These are phyloP conservation scores for Peromyscus polionotus DNA, from an alignment of 2,113 vertebrate genomes.

Conservation along the genomic window DNA sequence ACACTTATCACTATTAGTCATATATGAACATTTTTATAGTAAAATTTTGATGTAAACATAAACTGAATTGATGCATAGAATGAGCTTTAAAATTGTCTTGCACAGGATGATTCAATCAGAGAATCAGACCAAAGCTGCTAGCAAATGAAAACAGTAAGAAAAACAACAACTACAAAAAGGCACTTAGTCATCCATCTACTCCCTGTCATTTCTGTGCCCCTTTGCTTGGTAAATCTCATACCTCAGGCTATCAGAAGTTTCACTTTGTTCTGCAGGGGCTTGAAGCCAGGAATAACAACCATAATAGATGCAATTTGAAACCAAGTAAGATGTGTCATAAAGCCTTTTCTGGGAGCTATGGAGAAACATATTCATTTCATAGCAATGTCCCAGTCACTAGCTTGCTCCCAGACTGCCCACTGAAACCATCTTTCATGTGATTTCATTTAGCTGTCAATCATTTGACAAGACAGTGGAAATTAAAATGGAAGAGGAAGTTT, in stretches of 20 bases:
- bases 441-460: constrained; percentile 70
- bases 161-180: neutral
- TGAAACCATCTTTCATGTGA: constrained; percentile 56
- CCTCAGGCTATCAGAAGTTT: neutral
- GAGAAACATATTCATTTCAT: neutral
- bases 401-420: neutral
- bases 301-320: neutral
- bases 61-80: neutral
- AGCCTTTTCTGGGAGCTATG: neutral
- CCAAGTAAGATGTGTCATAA: neutral
- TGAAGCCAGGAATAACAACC: neutral
- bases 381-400: neutral
- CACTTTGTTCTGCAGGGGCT: neutral
- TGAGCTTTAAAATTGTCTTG: constrained; percentile 11
- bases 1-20: constrained; percentile 23
- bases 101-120: neutral
- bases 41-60: constrained; percentile 30
- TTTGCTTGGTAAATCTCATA: neutral
- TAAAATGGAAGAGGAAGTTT: neutral
- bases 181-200: neutral
- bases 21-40: constrained; percentile 35
- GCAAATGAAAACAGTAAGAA: neutral
- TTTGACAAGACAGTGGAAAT: neutral
- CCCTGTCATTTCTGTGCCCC: neutral
- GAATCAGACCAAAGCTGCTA: neutral